phyloP scores from a whole-genome alignment of 2,113 vertebrate genomes.

The Cnemophilus loriae region DNA sequence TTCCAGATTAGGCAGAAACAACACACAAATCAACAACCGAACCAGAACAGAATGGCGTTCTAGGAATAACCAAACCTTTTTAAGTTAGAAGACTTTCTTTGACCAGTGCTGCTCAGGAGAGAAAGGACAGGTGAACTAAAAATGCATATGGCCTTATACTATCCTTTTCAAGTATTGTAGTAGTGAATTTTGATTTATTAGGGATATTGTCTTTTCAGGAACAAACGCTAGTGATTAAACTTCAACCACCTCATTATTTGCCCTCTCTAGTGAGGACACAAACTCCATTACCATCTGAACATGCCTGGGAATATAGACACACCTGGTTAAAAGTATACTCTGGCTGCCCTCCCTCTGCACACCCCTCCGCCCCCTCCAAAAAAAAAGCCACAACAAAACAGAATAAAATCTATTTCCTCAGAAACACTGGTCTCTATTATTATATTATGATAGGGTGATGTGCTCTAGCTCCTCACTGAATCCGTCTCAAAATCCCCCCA shows the following conservation, averaged over 20 bases:
- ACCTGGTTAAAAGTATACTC: not conserved
- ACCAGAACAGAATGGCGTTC: not conserved
- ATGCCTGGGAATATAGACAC: not conserved
- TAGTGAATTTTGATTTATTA: not conserved
- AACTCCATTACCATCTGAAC: not conserved
- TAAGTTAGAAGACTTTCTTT: not conserved
- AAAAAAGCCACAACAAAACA: not conserved
- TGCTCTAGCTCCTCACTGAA: not conserved
- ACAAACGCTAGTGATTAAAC: not conserved
- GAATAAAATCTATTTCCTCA: not conserved
- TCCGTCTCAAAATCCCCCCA: not conserved
- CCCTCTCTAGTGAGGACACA: not conserved
- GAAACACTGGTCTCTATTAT: not conserved
- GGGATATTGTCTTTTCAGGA: not conserved
- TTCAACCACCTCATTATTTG: not conserved
- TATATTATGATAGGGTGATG: not conserved
- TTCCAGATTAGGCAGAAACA: not conserved
- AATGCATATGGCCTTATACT: not conserved
- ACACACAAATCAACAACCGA: not conserved
- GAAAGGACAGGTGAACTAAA: not conserved
- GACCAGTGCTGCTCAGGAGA: not conserved
- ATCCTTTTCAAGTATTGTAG: not conserved
- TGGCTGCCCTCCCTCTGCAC: not conserved
- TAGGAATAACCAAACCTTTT: not conserved
- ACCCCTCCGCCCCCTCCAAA: fast-evolving